Conservation (phyloP, 2,888 invertebrate genomes). For the Macaria liturata region DNA sequence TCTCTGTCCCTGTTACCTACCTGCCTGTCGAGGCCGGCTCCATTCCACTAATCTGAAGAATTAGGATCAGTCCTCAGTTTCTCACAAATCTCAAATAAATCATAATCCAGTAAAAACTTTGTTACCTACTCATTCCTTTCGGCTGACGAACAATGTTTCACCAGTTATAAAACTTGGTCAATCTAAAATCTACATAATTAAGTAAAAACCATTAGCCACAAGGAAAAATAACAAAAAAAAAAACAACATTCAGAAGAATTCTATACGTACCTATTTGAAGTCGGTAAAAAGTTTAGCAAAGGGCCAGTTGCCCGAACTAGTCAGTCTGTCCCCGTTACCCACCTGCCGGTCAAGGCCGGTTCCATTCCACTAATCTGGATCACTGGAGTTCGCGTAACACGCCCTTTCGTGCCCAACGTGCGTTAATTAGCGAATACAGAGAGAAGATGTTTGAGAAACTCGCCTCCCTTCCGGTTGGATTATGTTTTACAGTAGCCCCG, state of each 20-base stretch:
- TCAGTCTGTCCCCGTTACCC: conserved; percentile 17
- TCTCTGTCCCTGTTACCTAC: conserved; percentile 16
- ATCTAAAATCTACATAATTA: too few relatives aligned
- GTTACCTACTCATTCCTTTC: too few relatives aligned
- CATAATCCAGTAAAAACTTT: conserved; percentile 4
- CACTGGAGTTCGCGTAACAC: conserved; percentile 23
- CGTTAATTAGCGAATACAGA: conserved; percentile 26
- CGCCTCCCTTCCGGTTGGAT: too few relatives aligned
- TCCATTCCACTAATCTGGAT: conserved; percentile 33
- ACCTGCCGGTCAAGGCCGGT: conserved; percentile 33
- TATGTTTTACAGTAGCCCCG: too few relatives aligned
- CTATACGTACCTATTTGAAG: too few relatives aligned
- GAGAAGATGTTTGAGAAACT: neutral
- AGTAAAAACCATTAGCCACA: too few relatives aligned
- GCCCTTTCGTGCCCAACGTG: conserved; percentile 23
- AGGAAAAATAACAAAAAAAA: too few relatives aligned
- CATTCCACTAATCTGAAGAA: conserved; percentile 32
- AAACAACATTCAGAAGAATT: too few relatives aligned
- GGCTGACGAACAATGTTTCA: too few relatives aligned
- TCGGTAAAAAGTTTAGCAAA: neutral
- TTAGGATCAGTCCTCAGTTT: conserved; percentile 19
- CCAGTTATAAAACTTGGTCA: too few relatives aligned
- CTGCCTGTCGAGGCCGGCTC: conserved; percentile 33
- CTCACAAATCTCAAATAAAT: conserved; percentile 28
- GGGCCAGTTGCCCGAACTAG: conserved; percentile 13